Evolutionary conservation across 2,888 invertebrate genomes (phyloP), one percentile per base, ranked within the genome.

Genomic region (Nomada ruficornis): DNA sequence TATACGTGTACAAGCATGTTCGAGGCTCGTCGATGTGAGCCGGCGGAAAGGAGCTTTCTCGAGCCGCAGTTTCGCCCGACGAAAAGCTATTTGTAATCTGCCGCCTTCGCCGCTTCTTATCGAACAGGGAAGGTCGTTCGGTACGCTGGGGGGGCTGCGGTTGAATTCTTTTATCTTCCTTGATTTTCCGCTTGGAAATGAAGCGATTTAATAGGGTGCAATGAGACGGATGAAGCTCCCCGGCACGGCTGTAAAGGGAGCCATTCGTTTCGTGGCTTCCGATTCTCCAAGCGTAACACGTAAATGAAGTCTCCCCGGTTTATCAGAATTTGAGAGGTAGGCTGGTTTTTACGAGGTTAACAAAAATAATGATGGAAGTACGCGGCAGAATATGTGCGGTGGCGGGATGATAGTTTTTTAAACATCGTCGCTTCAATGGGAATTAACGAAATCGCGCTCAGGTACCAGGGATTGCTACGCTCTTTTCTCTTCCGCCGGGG

Each of bases 181-280:
- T 77, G 81, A 83, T 77, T 83, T 82, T 65, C 76, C 69, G 71
- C 72, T 68, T 74, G 65, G 60, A 77, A 84, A 86, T 79, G 78
- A 78, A 68, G 76, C 74, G 77, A 84, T 79, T 77, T 84, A 81
- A 84, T 82, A 82, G 63, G 73, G 82, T 81, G 81, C 77, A 77
- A 81, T 72, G 81, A 81, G 81, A 77, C 77, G 82, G 68, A 76
- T 50, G 74, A 75, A 81, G 71, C 68, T 72, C 62, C 77, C 68
- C 42, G 81, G 68, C 57, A 57, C 72, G 64, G 81, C 64, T 77
- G 68, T 62, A 72, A 60, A 68, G 64, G 77, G 77, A 68, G 57
- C 69, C 75, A 68, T 78, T 81, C 65, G 74, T 80, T 75, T 70
- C 80, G 75, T 20, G 65, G 75, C 50, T 52, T 47, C 47, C 75